Base-by-base conservation (phyloP, 1,140 invertebrate species). In the Plodia interpunctella region DNA sequence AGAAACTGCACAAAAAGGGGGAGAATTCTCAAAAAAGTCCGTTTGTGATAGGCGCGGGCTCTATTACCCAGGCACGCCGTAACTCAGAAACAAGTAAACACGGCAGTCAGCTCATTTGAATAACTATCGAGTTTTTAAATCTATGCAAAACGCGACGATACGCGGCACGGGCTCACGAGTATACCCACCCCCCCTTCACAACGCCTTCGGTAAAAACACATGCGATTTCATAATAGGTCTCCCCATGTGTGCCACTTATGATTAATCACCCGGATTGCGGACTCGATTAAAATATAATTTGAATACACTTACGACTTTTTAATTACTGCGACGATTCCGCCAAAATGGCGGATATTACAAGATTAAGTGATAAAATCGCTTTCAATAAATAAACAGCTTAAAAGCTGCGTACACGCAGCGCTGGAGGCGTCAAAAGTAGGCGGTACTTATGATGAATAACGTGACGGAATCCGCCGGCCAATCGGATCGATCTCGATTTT, bases 81-180 rank as follows among this genome's bases (percentile, higher is more conserved):
- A 83, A 83, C 72, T 83, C 83, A 82, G 79, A 80, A 82, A 78
- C 79, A 79, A 79, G 80, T 76, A 83, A 84, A 87, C 81, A 87
- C 81, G 76, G 78, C 81, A 78, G 68, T 62, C 63, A 65, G 44
- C 65, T 65, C 72, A 86, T 88, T 88, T 78, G 83, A 81, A 88
- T 88, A 74, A 69, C 81, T 86, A 88, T 88, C 84, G 75, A 81
- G 55, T 88, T 88, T 88, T 88, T 87, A 84, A 85, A 87, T 87
- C 84, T 87, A 87, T 87, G 84, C 84, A 87, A 87, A 87, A 84
- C 78, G 78, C 72, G 76, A 78, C 83, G 83, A 87, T 85, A 83
- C 75, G 78, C 66, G 62, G 75, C 76, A 71, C 71, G 69, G 62
- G 70, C 75, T 72, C 80, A 76, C 76, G 74, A 76, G 72, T 64